Evolutionary conservation across 2,888 invertebrate species (phyloP).

Genomic region (Caenorhabditis imperialis): DNA sequence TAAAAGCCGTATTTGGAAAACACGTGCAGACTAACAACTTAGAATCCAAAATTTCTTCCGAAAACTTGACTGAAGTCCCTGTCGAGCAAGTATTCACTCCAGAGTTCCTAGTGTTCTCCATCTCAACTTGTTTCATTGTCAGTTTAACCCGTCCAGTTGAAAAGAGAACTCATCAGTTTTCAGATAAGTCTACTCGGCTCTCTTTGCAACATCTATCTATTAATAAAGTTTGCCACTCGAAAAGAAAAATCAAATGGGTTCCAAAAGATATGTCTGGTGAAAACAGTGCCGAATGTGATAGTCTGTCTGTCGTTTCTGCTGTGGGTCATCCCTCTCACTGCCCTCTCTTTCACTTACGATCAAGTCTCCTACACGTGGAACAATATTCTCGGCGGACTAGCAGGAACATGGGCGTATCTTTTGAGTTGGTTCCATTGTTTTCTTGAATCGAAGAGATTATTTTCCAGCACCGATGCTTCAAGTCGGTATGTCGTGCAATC

Average conservation of each 20-base stretch:
- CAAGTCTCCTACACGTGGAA: not conserved
- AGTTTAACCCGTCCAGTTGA: too few relatives aligned
- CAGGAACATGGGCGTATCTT: conserved; percentile 23
- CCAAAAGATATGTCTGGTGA: conserved; percentile 25
- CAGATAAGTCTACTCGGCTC: conserved; percentile 25
- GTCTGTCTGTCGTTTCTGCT: conserved; percentile 27
- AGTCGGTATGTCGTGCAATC: conserved; percentile 4
- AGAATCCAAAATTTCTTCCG: too few relatives aligned
- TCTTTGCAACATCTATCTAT: conserved; percentile 5
- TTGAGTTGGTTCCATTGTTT: conserved; percentile 17
- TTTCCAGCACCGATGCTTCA: conserved; percentile 3
- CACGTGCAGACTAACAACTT: too few relatives aligned
- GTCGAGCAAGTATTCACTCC: too few relatives aligned
- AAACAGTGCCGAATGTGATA: conserved; percentile 15
- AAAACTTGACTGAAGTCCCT: too few relatives aligned
- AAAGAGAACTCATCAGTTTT: too few relatives aligned
- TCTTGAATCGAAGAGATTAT: too few relatives aligned
- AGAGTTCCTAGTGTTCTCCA: too few relatives aligned
- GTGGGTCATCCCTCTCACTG: conserved; percentile 35
- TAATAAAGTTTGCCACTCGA: conserved; percentile 4
- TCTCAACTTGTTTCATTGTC: too few relatives aligned
- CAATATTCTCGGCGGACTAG: not conserved
- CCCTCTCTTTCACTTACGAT: conserved; percentile 5
- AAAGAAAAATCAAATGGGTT: conserved; percentile 15
- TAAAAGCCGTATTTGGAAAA: too few relatives aligned